Conservation (phyloP, 1,140 invertebrate species). For the Drosophila rhopaloa region DNA sequence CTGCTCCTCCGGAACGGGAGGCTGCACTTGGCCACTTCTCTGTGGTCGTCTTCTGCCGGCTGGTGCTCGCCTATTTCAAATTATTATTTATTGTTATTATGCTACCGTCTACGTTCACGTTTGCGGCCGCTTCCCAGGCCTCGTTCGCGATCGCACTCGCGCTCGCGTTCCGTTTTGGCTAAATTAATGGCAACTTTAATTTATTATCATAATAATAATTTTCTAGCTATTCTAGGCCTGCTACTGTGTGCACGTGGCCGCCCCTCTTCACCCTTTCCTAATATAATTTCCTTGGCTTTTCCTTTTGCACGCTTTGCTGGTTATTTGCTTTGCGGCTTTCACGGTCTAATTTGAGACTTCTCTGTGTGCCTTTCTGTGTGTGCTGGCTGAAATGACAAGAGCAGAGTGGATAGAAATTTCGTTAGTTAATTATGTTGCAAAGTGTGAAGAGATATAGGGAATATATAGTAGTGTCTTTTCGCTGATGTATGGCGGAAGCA, state of each 20-base stretch:
- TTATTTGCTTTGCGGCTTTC: conserved; percentile 56
- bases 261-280: neutral
- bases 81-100: conserved; percentile 83
- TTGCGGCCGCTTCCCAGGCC: conserved; percentile 1
- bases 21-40: conserved; percentile 30
- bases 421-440: conserved; percentile 76
- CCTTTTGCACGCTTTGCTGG: conserved; percentile 70
- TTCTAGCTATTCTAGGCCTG: conserved; percentile 70
- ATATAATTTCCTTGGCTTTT: conserved; percentile 72
- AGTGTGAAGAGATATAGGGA: conserved; percentile 59
- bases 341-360: conserved; percentile 69
- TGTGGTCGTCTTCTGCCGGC: conserved; percentile 8
- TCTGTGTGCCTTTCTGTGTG: conserved; percentile 27
- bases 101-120: conserved; percentile 50
- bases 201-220: conserved; percentile 84
- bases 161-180: conserved; percentile 68
- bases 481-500: conserved; percentile 54
- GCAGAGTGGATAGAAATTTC: conserved; percentile 72
- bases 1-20: conserved; percentile 18
- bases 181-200: conserved; percentile 84
- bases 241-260: conserved; percentile 34
- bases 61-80: conserved; percentile 75
- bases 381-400: conserved; percentile 69
- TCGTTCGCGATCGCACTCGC: conserved; percentile 40
- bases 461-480: conserved; percentile 9